phyloP scores from a whole-genome alignment of 2,888 invertebrate genomes.

The Pterobdella sp. region DNA sequence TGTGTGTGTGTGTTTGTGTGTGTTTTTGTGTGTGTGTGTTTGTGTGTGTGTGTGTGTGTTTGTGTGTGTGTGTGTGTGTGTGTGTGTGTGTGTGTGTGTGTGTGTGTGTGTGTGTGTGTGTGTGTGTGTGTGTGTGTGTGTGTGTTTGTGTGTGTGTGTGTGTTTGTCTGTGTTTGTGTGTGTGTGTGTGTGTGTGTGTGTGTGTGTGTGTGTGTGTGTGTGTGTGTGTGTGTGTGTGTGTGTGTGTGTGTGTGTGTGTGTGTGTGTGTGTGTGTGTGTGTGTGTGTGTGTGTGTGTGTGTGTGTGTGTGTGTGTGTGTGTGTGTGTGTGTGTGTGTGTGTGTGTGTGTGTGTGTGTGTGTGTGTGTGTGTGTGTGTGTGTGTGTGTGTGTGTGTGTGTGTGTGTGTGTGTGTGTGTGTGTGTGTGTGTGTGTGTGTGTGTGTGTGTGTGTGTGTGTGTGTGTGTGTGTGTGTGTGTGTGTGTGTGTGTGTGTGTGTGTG shows the following conservation, averaged over 20 bases:
- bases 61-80: too few relatives aligned
- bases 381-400: conserved; percentile 18
- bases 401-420: conserved; percentile 16
- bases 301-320: conserved; percentile 17
- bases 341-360: conserved; percentile 18
- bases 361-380: conserved; percentile 18
- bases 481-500: conserved; percentile 9
- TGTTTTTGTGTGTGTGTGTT: conserved; percentile 17
- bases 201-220: conserved; percentile 16
- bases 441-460: conserved; percentile 16
- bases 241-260: conserved; percentile 20
- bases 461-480: conserved; percentile 16
- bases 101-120: conserved; percentile 4
- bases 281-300: conserved; percentile 16
- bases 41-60: conserved; percentile 17
- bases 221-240: conserved; percentile 20
- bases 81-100: neutral
- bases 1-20: conserved; percentile 30
- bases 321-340: conserved; percentile 15
- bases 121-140: neutral
- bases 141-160: conserved; percentile 18
- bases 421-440: conserved; percentile 14
- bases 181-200: conserved; percentile 18
- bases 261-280: conserved; percentile 20
- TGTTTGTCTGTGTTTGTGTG: conserved; percentile 15